Conservation (phyloP, 92 coral and sea anemone species). For the Phenganax stokvisi region DNA sequence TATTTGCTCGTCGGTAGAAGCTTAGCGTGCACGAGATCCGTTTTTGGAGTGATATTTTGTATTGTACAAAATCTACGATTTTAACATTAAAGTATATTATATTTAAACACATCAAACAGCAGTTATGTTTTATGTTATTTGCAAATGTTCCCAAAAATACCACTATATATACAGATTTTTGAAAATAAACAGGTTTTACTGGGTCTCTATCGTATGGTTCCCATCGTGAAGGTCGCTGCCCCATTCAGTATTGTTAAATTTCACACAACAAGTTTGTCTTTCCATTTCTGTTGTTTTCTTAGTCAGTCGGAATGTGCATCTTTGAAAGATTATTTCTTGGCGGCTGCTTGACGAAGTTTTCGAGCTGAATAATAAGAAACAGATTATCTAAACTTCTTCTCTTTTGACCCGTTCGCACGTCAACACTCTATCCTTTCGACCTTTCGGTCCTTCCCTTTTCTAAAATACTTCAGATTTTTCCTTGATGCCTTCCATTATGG, state of each 20-base stretch:
- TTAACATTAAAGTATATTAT: constrained; percentile 4
- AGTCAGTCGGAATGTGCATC: background rate
- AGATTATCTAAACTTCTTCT: no score
- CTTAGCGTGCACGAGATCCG: background rate
- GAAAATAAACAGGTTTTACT: background rate
- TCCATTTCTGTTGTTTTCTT: background rate
- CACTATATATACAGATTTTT: background rate
- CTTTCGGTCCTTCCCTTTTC: no score
- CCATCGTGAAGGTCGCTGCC: no score
- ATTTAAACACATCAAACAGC: background rate
- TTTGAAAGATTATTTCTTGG: background rate
- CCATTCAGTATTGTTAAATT: no score
- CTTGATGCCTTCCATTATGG: no score
- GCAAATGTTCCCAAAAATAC: background rate
- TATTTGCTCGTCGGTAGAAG: background rate
- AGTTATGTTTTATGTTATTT: constrained; percentile 1
- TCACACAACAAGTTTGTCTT: no score
- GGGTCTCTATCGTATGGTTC: no score
- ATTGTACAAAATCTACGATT: background rate
- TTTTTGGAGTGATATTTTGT: background rate
- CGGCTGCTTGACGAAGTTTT: constrained; percentile 1
- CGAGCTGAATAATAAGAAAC: background rate
- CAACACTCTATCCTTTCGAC: no score
- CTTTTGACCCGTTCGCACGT: no score
- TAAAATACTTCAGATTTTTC: no score